These are phyloP conservation scores for Oligia strigilis DNA, from an alignment of 2,888 invertebrate species.

Conservation along the genomic window DNA sequence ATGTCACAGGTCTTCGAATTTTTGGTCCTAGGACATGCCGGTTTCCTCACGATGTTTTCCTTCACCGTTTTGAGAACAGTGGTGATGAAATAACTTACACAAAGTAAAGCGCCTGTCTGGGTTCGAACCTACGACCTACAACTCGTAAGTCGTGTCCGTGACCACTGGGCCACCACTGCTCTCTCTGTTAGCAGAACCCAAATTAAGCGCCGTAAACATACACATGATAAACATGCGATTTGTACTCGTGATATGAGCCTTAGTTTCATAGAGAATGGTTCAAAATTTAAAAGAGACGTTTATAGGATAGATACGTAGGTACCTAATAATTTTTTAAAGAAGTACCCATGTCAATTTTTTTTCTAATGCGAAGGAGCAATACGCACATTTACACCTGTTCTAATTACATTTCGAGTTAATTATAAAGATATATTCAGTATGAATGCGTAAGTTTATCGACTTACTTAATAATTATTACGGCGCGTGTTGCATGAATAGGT, in stretches of 20 bases:
- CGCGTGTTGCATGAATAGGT: constrained; percentile 58
- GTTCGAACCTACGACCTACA: too few species aligned
- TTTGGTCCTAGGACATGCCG: too few species aligned
- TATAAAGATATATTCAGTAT: constrained; percentile 46
- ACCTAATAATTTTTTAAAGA: not conserved
- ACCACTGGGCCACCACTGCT: too few species aligned
- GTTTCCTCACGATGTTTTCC: too few species aligned
- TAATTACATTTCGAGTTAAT: constrained; percentile 55
- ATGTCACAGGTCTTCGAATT: too few species aligned
- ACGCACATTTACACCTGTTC: constrained; percentile 21
- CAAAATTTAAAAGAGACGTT: constrained; percentile 13
- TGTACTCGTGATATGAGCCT: constrained; percentile 4
- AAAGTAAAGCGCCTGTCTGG: too few species aligned
- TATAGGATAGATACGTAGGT: not conserved
- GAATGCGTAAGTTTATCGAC: constrained; percentile 55
- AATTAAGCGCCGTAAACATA: constrained; percentile 13
- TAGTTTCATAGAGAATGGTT: not conserved
- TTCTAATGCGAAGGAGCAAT: constrained; percentile 43
- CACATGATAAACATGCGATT: constrained; percentile 1
- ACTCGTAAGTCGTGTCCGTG: too few species aligned
- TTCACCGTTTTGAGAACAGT: too few species aligned
- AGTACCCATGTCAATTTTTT: not conserved
- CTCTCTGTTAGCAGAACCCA: constrained; percentile 6
- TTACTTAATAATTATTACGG: constrained; percentile 58
- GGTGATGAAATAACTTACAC: too few species aligned